Percentiles rank a stretch among this genome's conserved stretches.
Conservation (phyloP, 2,797 vertebrate species). For the Sebastes kiyomatsui region DNA sequence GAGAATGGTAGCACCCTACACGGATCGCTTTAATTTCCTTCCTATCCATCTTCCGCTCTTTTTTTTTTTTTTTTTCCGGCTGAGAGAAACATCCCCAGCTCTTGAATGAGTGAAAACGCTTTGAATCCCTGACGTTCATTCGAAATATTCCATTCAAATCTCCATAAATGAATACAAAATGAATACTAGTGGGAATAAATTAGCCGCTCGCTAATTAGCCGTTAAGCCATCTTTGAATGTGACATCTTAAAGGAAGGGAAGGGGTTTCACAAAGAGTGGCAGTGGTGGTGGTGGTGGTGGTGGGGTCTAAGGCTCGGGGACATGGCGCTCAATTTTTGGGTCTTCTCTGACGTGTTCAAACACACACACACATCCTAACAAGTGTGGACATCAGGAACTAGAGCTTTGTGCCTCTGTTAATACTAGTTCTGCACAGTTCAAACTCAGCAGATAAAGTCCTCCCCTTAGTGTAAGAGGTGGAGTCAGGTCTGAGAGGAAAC, state of each 20-base stretch:
- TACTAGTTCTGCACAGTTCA: constrained; percentile 51
- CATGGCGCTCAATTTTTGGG: constrained; percentile 15
- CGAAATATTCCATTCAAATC: constrained; percentile 73
- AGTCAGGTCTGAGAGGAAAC: constrained; percentile 29
- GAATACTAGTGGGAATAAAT: constrained; percentile 79
- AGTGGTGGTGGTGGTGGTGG: not conserved
- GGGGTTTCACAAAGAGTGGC: constrained; percentile 46
- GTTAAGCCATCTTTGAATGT: constrained; percentile 74
- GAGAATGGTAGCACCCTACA: constrained; percentile 57
- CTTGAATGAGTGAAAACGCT: constrained; percentile 56
- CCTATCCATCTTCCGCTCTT: constrained; percentile 28
- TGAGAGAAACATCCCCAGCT: constrained; percentile 35
- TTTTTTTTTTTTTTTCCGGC: constrained; percentile 22
- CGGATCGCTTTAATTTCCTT: constrained; percentile 60
- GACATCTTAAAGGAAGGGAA: constrained; percentile 59
- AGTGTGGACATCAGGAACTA: constrained; percentile 26
- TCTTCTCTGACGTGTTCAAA: constrained; percentile 15
- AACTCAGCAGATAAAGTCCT: constrained; percentile 44
- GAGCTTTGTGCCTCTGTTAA: constrained; percentile 48
- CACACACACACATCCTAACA: constrained; percentile 4
- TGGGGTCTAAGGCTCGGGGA: constrained; percentile 40
- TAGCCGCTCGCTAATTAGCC: constrained; percentile 78
- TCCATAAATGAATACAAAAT: constrained; percentile 79
- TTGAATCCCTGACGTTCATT: constrained; percentile 65
- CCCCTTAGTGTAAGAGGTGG: constrained; percentile 31